These are phyloP conservation scores for Cydia splendana DNA, from an alignment of 1,140 invertebrate genomes.

Conservation along the genomic window DNA sequence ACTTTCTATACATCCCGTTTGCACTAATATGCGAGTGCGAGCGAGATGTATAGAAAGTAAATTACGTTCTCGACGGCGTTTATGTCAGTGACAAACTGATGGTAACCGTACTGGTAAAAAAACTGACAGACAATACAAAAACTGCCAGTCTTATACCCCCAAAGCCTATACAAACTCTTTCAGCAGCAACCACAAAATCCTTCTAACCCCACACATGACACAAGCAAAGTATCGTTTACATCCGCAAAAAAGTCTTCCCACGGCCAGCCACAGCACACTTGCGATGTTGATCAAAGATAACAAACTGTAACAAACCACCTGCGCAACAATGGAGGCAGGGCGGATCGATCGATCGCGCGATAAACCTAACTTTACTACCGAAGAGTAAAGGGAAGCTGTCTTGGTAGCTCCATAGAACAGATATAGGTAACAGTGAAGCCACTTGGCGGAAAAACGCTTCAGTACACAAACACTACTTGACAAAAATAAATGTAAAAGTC, in stretches of 20 bases:
- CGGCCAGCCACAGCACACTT: constrained; percentile 4
- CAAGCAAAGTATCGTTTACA: constrained; percentile 15
- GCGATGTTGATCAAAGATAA: not conserved
- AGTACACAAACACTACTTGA: too few species aligned
- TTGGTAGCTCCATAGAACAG: not conserved
- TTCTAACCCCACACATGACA: not conserved
- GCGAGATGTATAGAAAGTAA: too few species aligned
- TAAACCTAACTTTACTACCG: constrained; percentile 1
- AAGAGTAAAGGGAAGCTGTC: not conserved
- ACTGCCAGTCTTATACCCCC: not conserved
- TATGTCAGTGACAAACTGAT: too few species aligned
- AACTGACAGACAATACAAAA: not conserved
- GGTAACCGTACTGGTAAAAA: too few species aligned
- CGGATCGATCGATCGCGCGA: constrained; percentile 15
- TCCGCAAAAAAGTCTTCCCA: not conserved
- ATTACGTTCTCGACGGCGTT: too few species aligned
- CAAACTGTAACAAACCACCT: constrained; percentile 12
- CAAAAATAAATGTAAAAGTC: too few species aligned
- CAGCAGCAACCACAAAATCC: constrained; percentile 1
- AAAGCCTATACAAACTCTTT: constrained; percentile 2
- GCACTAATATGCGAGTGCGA: too few species aligned
- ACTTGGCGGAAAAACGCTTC: not conserved
- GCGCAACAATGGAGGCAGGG: not conserved
- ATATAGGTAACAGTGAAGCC: constrained; percentile 1
- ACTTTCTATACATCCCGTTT: too few species aligned